phyloP scores from a whole-genome alignment of 1,140 invertebrate genomes.

The Cydia pomonella region DNA sequence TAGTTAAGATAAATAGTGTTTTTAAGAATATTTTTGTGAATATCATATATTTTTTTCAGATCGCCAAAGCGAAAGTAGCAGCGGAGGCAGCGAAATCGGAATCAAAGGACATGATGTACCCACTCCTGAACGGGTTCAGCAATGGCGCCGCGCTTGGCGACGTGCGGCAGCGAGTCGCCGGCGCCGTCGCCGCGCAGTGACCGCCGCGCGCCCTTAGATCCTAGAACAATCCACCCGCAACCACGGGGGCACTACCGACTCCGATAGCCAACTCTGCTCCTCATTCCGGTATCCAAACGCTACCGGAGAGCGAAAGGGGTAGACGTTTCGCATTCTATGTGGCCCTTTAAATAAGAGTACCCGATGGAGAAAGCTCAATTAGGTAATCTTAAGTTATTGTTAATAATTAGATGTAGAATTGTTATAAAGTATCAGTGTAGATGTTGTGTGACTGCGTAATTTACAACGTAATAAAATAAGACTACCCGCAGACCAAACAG shows the following conservation, averaged over 20 bases:
- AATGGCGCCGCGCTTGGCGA: slow-evolving; percentile 64
- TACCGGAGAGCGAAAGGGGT: slow-evolving; percentile 2
- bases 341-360: slow-evolving; percentile 16
- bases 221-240: background rate
- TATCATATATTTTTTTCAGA: slow-evolving; percentile 47
- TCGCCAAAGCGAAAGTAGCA: slow-evolving; percentile 52
- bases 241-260: background rate
- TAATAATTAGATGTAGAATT: slow-evolving; percentile 20
- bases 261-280: slow-evolving; percentile 3
- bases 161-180: slow-evolving; percentile 69
- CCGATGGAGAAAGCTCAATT: slow-evolving; percentile 30
- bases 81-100: slow-evolving; percentile 52
- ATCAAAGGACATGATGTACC: slow-evolving; percentile 59
- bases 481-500: no score
- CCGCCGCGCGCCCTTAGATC: background rate
- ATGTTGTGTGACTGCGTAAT: slow-evolving; percentile 12
- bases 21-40: no score
- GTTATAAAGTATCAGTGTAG: slow-evolving; percentile 8
- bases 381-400: slow-evolving; percentile 26
- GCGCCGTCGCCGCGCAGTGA: slow-evolving; percentile 72
- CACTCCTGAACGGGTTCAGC: slow-evolving; percentile 65
- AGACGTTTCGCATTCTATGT: background rate
- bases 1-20: no score
- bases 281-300: background rate
- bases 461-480: background rate